Base-by-base conservation (phyloP, 2,888 invertebrate species). In the Drosophila neotestacea region DNA sequence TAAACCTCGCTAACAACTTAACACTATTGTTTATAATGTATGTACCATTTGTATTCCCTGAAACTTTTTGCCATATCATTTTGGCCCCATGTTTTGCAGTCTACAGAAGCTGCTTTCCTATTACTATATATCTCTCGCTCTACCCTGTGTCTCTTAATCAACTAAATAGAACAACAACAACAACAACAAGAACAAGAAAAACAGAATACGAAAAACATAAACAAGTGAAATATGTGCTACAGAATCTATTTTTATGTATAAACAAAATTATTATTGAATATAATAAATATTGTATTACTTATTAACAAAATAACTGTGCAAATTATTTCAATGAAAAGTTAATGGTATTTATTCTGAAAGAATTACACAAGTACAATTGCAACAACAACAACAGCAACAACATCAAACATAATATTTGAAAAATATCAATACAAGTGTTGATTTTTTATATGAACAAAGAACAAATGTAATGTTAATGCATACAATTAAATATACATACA, bases 71-170 rank as follows among this genome's bases (percentile, higher is more conserved):
- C 68, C 77, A 71, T 71, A 71, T 32, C 62, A 39, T 59, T 22
- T 22, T 41, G 55, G 41, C 50, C 28, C 30, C 22, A 22, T 22
- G 22, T 22, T 22, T 22, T 22, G 22, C 22, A 16, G 30, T 39
- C 39, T 28, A n/a, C 16, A 30, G 41, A 41, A 39, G 41, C 54
- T 48, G 67, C 56, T 54, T 50, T 36, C 22, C 42, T 69, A 47
- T 65, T 73, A 70, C 77, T 22, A 22, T 22, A 22, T 22, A 22
- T 22, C 64, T 85, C 85, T 88, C 77, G 88, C 88, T 88, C 77
- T 72, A 42, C 62, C 67, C 69, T 73, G 80, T 77, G 85, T 65
- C 64, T 65, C 64, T 38, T 38, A 59, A 48, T 32, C 38, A 47
- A 51, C 10, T 46, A 74, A 32, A 6, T 7, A 32, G 6, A 7